Percentiles rank a stretch among this genome's conserved stretches.
phyloP scores from a whole-genome alignment of 1,140 invertebrate genomes.

The Cyphomyrmex costatus region DNA sequence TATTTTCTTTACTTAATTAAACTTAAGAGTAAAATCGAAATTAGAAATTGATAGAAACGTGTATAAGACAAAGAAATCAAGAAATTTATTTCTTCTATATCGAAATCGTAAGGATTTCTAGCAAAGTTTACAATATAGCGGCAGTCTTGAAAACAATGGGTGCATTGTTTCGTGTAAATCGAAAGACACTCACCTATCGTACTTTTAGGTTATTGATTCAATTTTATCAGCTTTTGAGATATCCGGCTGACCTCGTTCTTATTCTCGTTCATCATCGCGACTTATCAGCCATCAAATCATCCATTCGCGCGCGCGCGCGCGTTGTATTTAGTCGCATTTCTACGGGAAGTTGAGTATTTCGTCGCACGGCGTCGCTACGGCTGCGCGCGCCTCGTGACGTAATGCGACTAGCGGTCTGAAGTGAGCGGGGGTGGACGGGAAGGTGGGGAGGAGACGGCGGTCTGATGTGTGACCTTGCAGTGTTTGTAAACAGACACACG shows the following conservation, averaged over 20 bases:
- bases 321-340: background rate
- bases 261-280: background rate
- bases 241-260: background rate
- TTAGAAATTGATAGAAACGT: too few relatives aligned
- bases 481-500: constrained; percentile 87
- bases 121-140: background rate
- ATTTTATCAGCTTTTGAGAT: constrained; percentile 4
- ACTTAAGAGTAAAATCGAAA: too few relatives aligned
- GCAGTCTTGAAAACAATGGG: background rate
- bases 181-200: background rate
- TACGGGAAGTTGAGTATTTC: background rate
- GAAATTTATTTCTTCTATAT: background rate
- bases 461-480: constrained; percentile 85
- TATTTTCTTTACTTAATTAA: too few relatives aligned
- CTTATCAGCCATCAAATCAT: background rate
- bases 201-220: background rate
- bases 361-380: constrained; percentile 36
- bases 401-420: constrained; percentile 69
- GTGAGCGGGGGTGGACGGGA: constrained; percentile 27
- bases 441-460: constrained; percentile 73
- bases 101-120: background rate
- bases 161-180: background rate
- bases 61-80: too few relatives aligned
- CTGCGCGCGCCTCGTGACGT: constrained; percentile 76
- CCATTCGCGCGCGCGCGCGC: background rate